These are phyloP conservation scores for Spheniscus humboldti DNA, from an alignment of 2,797 vertebrate species.

Conservation along the genomic window DNA sequence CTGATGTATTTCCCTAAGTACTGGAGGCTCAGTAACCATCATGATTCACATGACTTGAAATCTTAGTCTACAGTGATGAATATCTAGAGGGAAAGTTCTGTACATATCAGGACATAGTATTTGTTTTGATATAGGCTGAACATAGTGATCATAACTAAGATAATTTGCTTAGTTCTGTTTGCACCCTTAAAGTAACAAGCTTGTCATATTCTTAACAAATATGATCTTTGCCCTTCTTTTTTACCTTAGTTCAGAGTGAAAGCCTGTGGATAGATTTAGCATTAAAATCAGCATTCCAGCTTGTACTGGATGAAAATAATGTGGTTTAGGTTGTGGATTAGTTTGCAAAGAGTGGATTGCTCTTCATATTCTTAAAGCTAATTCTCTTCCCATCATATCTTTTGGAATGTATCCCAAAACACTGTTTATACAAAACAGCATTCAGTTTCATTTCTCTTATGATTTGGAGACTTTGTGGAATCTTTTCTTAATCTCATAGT, in stretches of 20 bases:
- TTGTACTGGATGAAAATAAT: background rate
- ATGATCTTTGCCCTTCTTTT: background rate
- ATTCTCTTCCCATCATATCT: background rate
- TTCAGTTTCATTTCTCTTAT: background rate
- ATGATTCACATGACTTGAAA: background rate
- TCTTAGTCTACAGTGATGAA: background rate
- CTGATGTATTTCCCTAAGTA: background rate
- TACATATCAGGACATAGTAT: background rate
- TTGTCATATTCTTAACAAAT: background rate
- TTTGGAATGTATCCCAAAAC: background rate
- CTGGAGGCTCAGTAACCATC: background rate
- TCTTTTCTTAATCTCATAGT: slow-evolving; percentile 25
- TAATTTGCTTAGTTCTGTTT: background rate
- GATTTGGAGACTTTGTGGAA: background rate
- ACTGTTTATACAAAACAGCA: background rate
- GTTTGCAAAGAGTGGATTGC: background rate
- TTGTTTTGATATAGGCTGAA: background rate
- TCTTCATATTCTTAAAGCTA: background rate
- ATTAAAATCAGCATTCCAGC: background rate
- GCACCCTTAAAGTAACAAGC: background rate
- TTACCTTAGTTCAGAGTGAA: background rate
- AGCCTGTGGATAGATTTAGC: background rate
- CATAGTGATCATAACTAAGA: background rate
- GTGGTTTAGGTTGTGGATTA: background rate
- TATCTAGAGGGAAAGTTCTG: background rate